Evolutionary conservation across 2,113 vertebrate genomes (phyloP).

Genomic region (Mesembrinibis cayennensis): DNA sequence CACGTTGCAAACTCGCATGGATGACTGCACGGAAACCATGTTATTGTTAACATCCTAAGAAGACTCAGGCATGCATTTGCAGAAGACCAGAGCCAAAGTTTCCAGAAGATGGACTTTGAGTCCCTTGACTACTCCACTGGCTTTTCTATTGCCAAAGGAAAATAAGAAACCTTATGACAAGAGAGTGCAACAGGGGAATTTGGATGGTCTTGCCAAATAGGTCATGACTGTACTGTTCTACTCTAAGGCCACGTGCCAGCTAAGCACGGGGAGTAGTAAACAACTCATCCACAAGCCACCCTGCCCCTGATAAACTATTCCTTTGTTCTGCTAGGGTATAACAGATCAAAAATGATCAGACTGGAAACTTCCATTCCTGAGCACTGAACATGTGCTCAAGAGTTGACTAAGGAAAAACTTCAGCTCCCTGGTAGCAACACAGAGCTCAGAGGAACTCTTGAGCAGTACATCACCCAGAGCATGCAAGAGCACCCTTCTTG

Average conservation of each 20-base stretch:
- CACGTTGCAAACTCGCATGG: neutral
- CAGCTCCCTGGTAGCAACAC: neutral
- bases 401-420: neutral
- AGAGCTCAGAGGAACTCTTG: neutral
- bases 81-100: neutral
- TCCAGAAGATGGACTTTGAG: neutral
- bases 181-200: neutral
- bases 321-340: neutral
- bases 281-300: neutral
- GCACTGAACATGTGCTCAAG: neutral
- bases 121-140: neutral
- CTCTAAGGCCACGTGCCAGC: neutral
- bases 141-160: neutral
- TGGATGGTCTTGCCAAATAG: slow-evolving; percentile 4
- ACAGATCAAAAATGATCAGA: neutral
- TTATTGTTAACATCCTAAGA: neutral
- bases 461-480: neutral
- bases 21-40: neutral
- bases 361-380: neutral
- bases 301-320: neutral
- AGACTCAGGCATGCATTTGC: neutral
- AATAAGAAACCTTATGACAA: neutral
- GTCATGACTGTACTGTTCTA: neutral
- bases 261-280: neutral
- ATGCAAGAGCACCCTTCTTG: neutral